Conservation (phyloP, 2,113 vertebrate species). For the Penelope pileata region DNA sequence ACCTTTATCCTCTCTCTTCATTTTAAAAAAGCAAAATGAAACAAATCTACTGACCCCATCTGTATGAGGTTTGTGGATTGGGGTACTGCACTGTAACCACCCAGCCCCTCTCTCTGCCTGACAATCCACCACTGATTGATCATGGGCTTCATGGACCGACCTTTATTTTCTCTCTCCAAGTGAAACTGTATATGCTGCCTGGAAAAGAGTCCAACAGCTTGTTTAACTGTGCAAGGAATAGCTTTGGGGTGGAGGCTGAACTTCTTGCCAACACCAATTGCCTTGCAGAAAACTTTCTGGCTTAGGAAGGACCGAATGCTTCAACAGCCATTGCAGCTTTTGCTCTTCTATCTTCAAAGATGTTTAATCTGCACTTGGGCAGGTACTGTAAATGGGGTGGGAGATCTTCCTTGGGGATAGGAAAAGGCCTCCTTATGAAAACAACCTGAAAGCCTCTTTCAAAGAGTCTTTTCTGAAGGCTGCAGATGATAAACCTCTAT, state of each 20-base stretch:
- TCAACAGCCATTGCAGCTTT: slow-evolving; percentile 9
- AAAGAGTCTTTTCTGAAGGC: not conserved
- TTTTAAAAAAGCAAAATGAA: not conserved
- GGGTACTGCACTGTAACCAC: not conserved
- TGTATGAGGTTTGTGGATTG: not conserved
- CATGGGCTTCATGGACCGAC: slow-evolving; percentile 3
- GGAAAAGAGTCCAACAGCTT: slow-evolving; percentile 37
- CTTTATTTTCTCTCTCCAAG: slow-evolving; percentile 34
- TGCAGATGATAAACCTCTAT: not conserved
- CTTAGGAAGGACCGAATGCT: slow-evolving; percentile 15
- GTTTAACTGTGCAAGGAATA: slow-evolving; percentile 44
- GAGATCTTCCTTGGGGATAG: not conserved
- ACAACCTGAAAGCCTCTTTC: not conserved
- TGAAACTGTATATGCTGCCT: slow-evolving; percentile 34
- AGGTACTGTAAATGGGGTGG: not conserved
- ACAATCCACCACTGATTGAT: slow-evolving; percentile 8
- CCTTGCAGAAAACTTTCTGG: slow-evolving; percentile 57
- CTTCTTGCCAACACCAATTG: slow-evolving; percentile 49
- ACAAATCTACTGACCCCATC: not conserved
- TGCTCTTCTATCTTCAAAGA: not conserved
- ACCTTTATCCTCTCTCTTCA: not conserved
- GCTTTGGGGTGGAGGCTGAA: slow-evolving; percentile 35
- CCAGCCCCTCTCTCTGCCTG: not conserved
- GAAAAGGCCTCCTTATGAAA: not conserved
- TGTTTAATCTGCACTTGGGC: not conserved